Base-by-base conservation (phyloP, 2,113 vertebrate species). In the Miniopterus natalensis region DNA sequence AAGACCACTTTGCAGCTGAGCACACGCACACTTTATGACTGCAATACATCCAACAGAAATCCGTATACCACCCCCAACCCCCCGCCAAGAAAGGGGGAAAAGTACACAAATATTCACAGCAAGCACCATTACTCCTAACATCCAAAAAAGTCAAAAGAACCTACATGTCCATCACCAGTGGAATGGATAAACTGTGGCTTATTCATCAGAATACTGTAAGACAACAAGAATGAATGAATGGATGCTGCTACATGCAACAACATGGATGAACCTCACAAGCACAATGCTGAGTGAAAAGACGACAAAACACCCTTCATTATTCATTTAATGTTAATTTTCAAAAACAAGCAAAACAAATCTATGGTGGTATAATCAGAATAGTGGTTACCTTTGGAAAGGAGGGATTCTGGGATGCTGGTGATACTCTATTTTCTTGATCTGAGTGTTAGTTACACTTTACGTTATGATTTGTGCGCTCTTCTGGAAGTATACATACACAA, bases 281-380 rank as follows among this genome's bases (percentile, higher is more conserved):
- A 84, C 53, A 88, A 73, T 23, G 31, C 13, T 57, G 63, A 92
- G 17, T 74, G 5, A 78, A 89, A 93, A 88, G 47, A 84, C 31
- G 21, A 49, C 85, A 94, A 75, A 90, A 70, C 36, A 92, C 13
- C 10, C 55, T 90, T 94, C 20, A 66, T 45, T 95, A 65, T 84
- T 79, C 65, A 27, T 61, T 61, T 77, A 36, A 78, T 7, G 70
- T 29, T 86, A 74, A 87, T 57, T 10, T 45, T 80, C 71, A 68
- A 68, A 96, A 87, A 66, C 2, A 84, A 84, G 57, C 36, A 59
- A 91, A 79, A 84, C 29, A 6, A 55, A 95, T 49, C 47, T 70
- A 9, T n/a, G 31, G 12, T 71, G 25, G 49, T 81, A 88, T 70
- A 65, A 84, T 83, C 93, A 73, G 85, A 96, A 57, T 0, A 61